Percentiles rank a stretch among this genome's conserved stretches.
Evolutionary conservation across 2,797 vertebrate species (phyloP).

Genomic region (Muscicapa striata): DNA sequence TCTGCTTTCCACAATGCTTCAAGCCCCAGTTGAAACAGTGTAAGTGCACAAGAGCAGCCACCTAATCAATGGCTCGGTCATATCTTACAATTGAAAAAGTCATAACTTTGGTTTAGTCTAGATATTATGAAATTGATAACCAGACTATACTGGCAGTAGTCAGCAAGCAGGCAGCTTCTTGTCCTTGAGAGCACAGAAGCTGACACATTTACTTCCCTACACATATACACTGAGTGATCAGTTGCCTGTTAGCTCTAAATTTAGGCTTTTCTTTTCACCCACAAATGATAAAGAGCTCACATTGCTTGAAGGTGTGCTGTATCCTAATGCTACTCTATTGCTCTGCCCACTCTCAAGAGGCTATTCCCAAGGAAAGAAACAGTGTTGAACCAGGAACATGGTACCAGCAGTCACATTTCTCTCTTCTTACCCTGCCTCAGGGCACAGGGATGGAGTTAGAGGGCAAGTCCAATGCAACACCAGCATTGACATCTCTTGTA

Average conservation of each 20-base stretch:
- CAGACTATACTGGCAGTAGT: not conserved
- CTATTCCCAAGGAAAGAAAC: not conserved
- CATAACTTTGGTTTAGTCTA: not conserved
- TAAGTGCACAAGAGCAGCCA: not conserved
- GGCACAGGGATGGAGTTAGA: not conserved
- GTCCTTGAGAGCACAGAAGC: not conserved
- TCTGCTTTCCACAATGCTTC: not conserved
- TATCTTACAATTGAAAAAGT: not conserved
- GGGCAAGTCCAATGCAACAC: not conserved
- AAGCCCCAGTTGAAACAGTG: rapidly evolving
- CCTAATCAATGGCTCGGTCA: rapidly evolving
- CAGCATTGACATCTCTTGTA: not conserved
- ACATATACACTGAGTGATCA: rapidly evolving
- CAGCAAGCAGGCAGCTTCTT: not conserved
- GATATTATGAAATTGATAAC: not conserved
- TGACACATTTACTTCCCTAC: not conserved
- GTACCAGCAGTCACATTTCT: not conserved
- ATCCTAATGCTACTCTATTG: not conserved
- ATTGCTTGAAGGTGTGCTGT: not conserved
- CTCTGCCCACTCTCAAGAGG: not conserved
- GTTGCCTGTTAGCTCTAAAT: not conserved
- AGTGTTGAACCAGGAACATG: not conserved
- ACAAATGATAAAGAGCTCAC: not conserved
- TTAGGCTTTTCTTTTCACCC: not conserved
- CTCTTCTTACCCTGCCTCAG: not conserved